Percentiles rank a stretch among this genome's conserved stretches.
phyloP scores from a whole-genome alignment of 2,113 vertebrate species.

The Poicephalus meyeri region DNA sequence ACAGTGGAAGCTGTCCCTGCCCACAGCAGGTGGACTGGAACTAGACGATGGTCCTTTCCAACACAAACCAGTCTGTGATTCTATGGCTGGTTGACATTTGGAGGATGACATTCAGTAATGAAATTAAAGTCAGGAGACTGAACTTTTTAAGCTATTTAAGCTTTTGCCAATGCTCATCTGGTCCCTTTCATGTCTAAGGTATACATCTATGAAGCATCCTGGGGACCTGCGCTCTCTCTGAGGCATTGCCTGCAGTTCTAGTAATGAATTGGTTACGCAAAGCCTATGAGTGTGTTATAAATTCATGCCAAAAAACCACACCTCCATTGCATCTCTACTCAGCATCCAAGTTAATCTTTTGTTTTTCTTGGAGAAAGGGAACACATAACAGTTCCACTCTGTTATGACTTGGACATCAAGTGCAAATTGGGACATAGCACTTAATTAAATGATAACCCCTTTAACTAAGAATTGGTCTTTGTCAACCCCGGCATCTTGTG shows the following conservation, averaged over 20 bases:
- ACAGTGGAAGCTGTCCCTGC: neutral
- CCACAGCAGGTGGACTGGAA: neutral
- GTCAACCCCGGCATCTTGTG: neutral
- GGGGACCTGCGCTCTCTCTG: neutral
- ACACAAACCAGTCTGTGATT: neutral
- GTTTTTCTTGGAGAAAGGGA: neutral
- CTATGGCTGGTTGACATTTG: neutral
- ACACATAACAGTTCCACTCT: neutral
- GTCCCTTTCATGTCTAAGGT: neutral
- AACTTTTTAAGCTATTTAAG: neutral
- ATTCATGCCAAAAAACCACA: neutral
- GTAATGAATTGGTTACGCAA: neutral
- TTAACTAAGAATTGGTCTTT: neutral
- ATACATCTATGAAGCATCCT: neutral
- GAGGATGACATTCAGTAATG: neutral
- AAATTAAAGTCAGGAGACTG: neutral
- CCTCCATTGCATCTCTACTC: neutral
- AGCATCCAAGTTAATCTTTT: neutral
- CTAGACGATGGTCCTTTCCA: neutral
- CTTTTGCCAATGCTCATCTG: neutral
- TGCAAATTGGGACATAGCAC: neutral
- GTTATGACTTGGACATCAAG: neutral
- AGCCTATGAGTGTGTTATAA: neutral
- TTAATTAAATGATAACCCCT: neutral
- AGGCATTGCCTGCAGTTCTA: neutral